Percentiles rank a stretch among this genome's conserved stretches.
Evolutionary conservation across 2,888 invertebrate species (phyloP).

Genomic region (Sycophila texana): DNA sequence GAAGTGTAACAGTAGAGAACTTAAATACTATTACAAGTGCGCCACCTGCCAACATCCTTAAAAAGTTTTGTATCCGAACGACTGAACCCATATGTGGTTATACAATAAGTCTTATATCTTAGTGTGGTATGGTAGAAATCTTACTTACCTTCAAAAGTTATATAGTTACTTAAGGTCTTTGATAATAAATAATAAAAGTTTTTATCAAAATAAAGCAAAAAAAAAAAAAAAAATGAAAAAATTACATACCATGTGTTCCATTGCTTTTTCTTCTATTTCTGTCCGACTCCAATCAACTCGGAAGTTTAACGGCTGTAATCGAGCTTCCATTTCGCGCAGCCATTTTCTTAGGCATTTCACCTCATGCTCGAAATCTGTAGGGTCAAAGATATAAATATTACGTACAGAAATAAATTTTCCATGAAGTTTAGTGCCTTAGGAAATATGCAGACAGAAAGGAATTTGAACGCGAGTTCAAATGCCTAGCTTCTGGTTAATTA

Average conservation of each 20-base stretch:
- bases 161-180: background rate
- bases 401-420: conserved; percentile 50
- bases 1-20: background rate
- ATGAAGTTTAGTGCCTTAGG: conserved; percentile 24
- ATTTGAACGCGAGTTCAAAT: conserved; percentile 40
- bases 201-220: background rate
- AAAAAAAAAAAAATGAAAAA: conserved; percentile 4
- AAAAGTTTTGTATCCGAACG: background rate
- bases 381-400: conserved; percentile 60
- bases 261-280: conserved; percentile 86
- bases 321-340: conserved; percentile 90
- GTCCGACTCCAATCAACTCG: conserved; percentile 83
- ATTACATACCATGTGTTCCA: conserved; percentile 88
- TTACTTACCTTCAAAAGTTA: conserved; percentile 42
- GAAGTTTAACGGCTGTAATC: conserved; percentile 85
- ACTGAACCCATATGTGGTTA: background rate
- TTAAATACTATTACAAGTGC: background rate
- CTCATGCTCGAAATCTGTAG: conserved; percentile 85
- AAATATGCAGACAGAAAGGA: conserved; percentile 47
- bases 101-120: conserved; percentile 8
- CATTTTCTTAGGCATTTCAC: conserved; percentile 88
- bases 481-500: background rate
- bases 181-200: background rate
- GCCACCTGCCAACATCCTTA: background rate
- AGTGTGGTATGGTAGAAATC: conserved; percentile 35